Evolutionary conservation across 1,140 invertebrate genomes (phyloP).

Genomic region (Megalonaias nervosa): DNA sequence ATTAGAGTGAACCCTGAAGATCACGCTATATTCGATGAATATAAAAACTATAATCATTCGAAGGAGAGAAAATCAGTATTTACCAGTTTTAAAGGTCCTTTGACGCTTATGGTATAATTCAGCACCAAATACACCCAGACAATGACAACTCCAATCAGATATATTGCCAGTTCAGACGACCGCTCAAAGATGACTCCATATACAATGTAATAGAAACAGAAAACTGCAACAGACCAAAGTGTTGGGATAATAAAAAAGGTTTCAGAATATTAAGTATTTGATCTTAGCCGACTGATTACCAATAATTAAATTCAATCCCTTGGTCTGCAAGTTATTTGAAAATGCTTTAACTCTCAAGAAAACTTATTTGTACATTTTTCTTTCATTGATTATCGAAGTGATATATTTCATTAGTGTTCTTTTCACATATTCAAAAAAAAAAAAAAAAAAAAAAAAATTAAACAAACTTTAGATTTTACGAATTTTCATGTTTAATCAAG

Average conservation of each 20-base stretch:
- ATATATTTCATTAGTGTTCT: background rate
- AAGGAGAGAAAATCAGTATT: background rate
- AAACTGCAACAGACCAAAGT: slow-evolving; percentile 44
- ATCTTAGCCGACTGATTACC: too few species aligned
- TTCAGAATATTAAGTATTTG: background rate
- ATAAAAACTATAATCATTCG: too few species aligned
- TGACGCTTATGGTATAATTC: slow-evolving; percentile 51
- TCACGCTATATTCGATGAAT: too few species aligned
- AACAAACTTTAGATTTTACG: too few species aligned
- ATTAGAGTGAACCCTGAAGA: too few species aligned
- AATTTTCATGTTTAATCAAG: too few species aligned
- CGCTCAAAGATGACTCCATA: slow-evolving; percentile 60
- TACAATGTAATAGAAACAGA: slow-evolving; percentile 55
- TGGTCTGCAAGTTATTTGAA: background rate
- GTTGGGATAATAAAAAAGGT: background rate
- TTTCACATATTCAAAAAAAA: too few species aligned
- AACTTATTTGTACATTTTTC: background rate
- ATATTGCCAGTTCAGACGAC: slow-evolving; percentile 55
- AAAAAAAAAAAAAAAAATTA: too few species aligned
- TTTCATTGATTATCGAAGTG: background rate
- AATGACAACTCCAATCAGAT: slow-evolving; percentile 51
- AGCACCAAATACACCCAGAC: slow-evolving; percentile 58
- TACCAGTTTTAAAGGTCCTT: slow-evolving; percentile 55
- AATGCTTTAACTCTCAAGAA: background rate
- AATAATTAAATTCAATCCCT: background rate